A percentile compares a stretch with the other conserved stretches of the same genome.
Conservation (phyloP, 2,797 vertebrate genomes). For the Dicrostonyx torquatus region DNA sequence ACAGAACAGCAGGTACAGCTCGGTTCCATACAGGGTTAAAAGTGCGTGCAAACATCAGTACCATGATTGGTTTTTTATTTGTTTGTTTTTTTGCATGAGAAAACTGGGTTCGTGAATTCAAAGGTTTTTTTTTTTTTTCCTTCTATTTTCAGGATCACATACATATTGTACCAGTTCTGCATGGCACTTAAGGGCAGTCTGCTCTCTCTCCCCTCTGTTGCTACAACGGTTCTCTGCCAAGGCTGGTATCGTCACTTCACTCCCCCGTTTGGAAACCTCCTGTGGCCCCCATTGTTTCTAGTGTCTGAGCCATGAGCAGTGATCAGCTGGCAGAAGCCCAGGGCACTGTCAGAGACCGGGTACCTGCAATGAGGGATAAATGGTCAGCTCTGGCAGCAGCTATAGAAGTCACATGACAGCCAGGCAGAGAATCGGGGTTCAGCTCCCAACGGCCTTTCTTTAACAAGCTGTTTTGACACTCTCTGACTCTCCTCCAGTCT, state of each 20-base stretch:
- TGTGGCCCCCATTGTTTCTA: background rate
- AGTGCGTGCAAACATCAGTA: background rate
- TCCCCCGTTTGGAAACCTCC: slow-evolving; percentile 32
- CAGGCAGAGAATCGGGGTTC: background rate
- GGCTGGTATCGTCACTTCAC: background rate
- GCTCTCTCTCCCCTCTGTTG: background rate
- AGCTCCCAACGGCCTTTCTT: background rate
- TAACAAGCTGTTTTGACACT: background rate
- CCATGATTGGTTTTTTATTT: background rate
- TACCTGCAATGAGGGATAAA: slow-evolving; percentile 16
- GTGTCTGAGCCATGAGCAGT: background rate
- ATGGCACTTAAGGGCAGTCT: background rate
- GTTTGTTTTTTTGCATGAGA: background rate
- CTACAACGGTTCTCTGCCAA: background rate
- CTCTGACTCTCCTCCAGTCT: background rate
- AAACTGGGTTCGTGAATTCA: slow-evolving; percentile 15
- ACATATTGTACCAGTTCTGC: background rate
- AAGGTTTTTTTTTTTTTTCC: background rate
- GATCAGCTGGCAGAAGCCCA: slow-evolving; percentile 33
- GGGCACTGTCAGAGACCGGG: background rate
- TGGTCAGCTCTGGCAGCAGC: slow-evolving; percentile 29
- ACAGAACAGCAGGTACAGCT: background rate
- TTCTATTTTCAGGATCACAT: background rate
- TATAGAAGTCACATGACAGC: background rate
- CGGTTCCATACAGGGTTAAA: background rate